These are phyloP conservation scores for Xyrichtys novacula DNA, from an alignment of 2,797 vertebrate species.

Conservation along the genomic window DNA sequence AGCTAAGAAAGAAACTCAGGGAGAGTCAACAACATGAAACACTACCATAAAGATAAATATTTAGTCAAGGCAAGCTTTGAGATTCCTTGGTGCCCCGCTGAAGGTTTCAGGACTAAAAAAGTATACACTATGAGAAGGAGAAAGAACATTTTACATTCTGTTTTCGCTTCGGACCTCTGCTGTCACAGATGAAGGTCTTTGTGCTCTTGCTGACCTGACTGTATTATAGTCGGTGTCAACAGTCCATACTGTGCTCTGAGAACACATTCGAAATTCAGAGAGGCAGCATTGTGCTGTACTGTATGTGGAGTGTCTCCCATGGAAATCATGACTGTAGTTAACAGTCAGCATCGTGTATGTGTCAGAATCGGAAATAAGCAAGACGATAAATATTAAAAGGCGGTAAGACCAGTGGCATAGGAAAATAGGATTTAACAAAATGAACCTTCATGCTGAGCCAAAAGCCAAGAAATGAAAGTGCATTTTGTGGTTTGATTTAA, in stretches of 20 bases:
- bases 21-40: neutral
- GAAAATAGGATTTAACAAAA: no score
- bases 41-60: neutral
- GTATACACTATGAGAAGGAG: conserved; percentile 6
- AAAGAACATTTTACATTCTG: conserved; percentile 15
- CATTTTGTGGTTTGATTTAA: no score
- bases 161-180: conserved; percentile 9
- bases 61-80: neutral
- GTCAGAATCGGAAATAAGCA: no score
- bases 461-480: no score
- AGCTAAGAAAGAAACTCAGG: neutral
- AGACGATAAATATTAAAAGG: no score
- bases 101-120: conserved; percentile 4
- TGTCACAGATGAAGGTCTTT: neutral
- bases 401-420: no score
- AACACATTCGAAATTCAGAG: conserved; percentile 7
- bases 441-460: no score
- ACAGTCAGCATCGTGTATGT: no score
- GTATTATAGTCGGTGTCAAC: conserved; percentile 11
- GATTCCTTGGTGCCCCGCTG: conserved; percentile 10
- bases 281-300: neutral
- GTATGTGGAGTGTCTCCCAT: conserved; percentile 2
- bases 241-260: conserved; percentile 7
- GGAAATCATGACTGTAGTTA: neutral
- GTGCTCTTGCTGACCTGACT: conserved; percentile 2